Evolutionary conservation across 2,797 vertebrate genomes (phyloP).

Genomic region (Borostomias antarcticus): DNA sequence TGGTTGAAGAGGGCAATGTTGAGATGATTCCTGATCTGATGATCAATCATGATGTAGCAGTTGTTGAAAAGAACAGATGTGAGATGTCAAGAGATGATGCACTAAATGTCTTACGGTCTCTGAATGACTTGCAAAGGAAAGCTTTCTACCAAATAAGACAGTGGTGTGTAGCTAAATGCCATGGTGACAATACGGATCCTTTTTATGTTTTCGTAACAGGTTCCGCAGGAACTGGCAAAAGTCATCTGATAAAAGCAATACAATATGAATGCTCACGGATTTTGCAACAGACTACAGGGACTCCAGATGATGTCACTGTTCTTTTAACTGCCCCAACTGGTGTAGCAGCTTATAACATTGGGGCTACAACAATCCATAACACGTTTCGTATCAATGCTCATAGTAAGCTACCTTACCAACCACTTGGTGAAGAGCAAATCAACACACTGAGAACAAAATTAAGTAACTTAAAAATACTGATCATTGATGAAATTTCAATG

Average conservation of each 20-base stretch:
- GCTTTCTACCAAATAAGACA: constrained; percentile 18
- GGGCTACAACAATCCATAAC: constrained; percentile 19
- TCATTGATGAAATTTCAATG: constrained; percentile 49
- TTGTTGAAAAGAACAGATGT: background rate
- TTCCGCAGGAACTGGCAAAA: constrained; percentile 38
- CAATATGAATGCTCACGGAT: constrained; percentile 23
- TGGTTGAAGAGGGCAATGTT: background rate
- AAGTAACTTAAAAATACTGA: constrained; percentile 28
- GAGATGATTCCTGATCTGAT: constrained; percentile 17
- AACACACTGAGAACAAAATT: constrained; percentile 27
- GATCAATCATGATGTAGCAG: background rate
- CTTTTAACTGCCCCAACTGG: constrained; percentile 30
- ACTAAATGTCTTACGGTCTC: background rate
- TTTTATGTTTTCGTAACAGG: too few relatives aligned
- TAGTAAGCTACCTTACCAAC: constrained; percentile 10
- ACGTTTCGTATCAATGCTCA: constrained; percentile 28
- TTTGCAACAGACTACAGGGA: background rate
- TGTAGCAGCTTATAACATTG: constrained; percentile 31
- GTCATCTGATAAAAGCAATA: constrained; percentile 30
- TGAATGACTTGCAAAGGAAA: constrained; percentile 5
- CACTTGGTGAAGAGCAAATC: constrained; percentile 29
- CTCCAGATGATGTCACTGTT: constrained; percentile 9
- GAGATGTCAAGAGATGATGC: constrained; percentile 1
- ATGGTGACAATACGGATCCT: too few relatives aligned
- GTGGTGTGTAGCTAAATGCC: constrained; percentile 28